These are phyloP conservation scores for Drosophila willistoni DNA, from an alignment of 1,140 invertebrate species.

Conservation along the genomic window DNA sequence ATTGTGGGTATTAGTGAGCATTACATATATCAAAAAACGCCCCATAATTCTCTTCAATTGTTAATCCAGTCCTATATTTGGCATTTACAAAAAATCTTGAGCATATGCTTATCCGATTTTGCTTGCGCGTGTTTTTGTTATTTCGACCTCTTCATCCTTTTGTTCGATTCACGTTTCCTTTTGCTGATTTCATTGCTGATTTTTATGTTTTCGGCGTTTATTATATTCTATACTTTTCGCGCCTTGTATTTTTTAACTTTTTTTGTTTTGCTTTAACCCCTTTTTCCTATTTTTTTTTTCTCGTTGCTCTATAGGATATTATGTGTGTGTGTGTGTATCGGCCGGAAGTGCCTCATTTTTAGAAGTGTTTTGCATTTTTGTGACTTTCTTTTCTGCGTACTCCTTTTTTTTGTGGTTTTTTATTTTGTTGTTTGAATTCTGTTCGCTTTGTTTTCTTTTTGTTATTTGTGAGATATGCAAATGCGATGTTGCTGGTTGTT, in stretches of 20 bases:
- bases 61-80: background rate
- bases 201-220: constrained; percentile 72
- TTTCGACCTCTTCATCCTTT: constrained; percentile 9
- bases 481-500: constrained; percentile 54
- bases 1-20: too few species aligned
- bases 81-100: background rate
- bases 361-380: constrained; percentile 80
- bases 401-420: background rate
- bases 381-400: constrained; percentile 44
- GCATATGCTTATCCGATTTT: constrained; percentile 21
- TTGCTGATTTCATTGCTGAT: constrained; percentile 73
- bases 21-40: too few species aligned
- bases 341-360: constrained; percentile 78
- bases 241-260: constrained; percentile 66
- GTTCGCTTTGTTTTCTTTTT: constrained; percentile 43
- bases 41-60: background rate
- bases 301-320: background rate
- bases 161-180: constrained; percentile 44
- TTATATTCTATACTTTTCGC: constrained; percentile 71
- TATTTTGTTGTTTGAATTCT: constrained; percentile 56
- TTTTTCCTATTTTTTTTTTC: constrained; percentile 32
- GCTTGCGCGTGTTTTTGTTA: constrained; percentile 4
- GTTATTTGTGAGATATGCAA: constrained; percentile 72
- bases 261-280: constrained; percentile 54
- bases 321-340: constrained; percentile 57